Evolutionary conservation across 2,113 vertebrate genomes (phyloP).

Genomic region (Mus spicilegus): DNA sequence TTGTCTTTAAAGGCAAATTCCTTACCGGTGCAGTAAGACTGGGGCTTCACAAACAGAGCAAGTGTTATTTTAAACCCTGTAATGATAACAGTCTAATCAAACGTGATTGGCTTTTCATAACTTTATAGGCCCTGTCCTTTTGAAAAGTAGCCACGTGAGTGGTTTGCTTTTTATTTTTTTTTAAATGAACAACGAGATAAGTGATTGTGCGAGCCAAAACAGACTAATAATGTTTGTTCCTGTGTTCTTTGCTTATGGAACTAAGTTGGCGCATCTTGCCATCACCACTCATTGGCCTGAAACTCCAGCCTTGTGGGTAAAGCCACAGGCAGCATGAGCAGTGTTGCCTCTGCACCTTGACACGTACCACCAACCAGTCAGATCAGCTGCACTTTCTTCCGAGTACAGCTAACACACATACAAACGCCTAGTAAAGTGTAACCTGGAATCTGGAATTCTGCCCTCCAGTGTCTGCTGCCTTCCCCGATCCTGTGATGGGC

Average conservation of each 20-base stretch:
- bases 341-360: background rate
- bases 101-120: slow-evolving; percentile 76
- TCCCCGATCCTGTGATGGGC: background rate
- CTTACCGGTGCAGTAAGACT: slow-evolving; percentile 68
- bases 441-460: background rate
- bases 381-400: background rate
- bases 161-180: slow-evolving; percentile 61
- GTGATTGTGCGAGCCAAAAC: slow-evolving; percentile 4
- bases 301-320: background rate
- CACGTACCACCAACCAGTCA: background rate
- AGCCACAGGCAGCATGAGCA: background rate
- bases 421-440: background rate
- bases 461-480: background rate
- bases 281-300: background rate
- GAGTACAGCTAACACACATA: background rate
- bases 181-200: slow-evolving; percentile 70
- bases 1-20: slow-evolving; percentile 77
- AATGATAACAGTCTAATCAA: slow-evolving; percentile 77
- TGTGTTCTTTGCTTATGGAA: slow-evolving; percentile 39
- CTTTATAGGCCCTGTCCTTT: slow-evolving; percentile 74
- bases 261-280: background rate
- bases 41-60: slow-evolving; percentile 67
- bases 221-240: slow-evolving; percentile 64
- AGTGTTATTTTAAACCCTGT: slow-evolving; percentile 73
- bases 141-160: slow-evolving; percentile 68